These are phyloP conservation scores for Aphrocallistes beatrix DNA, from an alignment of 37 sponge, comb jelly and placozoan genomes.

Conservation along the genomic window DNA sequence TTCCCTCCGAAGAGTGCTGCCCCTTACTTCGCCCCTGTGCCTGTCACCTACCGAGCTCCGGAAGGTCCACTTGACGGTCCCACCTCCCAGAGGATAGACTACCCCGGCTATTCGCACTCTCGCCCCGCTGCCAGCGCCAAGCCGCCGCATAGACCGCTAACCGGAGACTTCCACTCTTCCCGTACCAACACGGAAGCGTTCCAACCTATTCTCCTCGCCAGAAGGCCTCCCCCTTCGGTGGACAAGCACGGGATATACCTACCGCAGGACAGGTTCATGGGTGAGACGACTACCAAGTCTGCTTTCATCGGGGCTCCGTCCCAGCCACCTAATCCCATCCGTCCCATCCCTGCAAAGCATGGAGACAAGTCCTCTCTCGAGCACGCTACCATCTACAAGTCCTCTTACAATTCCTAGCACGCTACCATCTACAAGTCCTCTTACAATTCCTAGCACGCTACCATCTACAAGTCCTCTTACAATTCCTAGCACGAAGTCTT, in stretches of 20 bases:
- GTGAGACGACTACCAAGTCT: slow-evolving; percentile 1
- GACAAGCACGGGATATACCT: background rate
- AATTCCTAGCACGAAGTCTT: background rate
- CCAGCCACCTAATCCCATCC: background rate
- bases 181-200: background rate
- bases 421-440: slow-evolving; percentile 3
- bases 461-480: slow-evolving; percentile 14
- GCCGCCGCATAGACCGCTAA: background rate
- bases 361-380: background rate
- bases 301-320: background rate
- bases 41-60: background rate
- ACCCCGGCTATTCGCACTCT: background rate
- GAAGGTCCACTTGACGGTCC: background rate
- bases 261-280: background rate
- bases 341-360: background rate
- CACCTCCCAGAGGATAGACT: slow-evolving; percentile 16
- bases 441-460: background rate
- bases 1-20: background rate
- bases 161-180: background rate
- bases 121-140: background rate
- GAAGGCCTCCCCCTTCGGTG: background rate
- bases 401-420: background rate
- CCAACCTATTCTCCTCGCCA: background rate
- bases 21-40: background rate
- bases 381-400: background rate